A percentile compares a stretch with the other conserved stretches of the same genome.
Conservation (phyloP, 1,140 invertebrate genomes). For the Bombyx mandarina region DNA sequence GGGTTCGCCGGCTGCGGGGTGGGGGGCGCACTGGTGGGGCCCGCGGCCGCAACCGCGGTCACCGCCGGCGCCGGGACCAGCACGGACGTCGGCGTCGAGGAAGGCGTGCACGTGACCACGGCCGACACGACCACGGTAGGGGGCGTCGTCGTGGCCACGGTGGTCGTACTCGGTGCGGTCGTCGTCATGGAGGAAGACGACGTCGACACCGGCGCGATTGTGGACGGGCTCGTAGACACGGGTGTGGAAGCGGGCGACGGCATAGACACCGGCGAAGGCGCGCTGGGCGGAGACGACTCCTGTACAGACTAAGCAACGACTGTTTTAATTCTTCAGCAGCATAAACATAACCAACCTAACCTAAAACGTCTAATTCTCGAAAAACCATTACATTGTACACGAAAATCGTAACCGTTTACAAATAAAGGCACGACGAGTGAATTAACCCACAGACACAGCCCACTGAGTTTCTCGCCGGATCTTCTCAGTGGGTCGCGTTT, state of each 20-base stretch:
- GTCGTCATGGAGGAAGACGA: no score
- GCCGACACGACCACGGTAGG: constrained; percentile 10
- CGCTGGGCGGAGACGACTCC: neutral
- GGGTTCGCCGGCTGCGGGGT: constrained; percentile 45
- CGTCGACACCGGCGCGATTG: neutral
- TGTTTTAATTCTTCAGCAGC: no score
- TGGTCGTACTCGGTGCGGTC: no score
- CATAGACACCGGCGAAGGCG: constrained; percentile 3
- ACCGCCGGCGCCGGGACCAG: constrained; percentile 7
- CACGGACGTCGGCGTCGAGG: constrained; percentile 9
- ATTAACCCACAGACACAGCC: no score
- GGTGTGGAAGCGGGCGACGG: neutral
- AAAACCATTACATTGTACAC: no score
- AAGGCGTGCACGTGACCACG: constrained; percentile 7
- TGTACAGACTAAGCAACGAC: no score
- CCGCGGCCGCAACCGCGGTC: constrained; percentile 14
- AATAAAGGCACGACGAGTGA: no score
- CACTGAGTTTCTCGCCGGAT: no score
- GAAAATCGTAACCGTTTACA: no score
- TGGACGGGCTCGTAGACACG: neutral
- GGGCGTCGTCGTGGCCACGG: neutral
- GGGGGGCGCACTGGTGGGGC: constrained; percentile 29
- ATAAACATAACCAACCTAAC: no score
- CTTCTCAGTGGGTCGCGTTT: no score
- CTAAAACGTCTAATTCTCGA: no score